Percentiles rank a stretch among this genome's conserved stretches.
phyloP scores from a whole-genome alignment of 2,113 vertebrate genomes.

The Indicator maculatus region DNA sequence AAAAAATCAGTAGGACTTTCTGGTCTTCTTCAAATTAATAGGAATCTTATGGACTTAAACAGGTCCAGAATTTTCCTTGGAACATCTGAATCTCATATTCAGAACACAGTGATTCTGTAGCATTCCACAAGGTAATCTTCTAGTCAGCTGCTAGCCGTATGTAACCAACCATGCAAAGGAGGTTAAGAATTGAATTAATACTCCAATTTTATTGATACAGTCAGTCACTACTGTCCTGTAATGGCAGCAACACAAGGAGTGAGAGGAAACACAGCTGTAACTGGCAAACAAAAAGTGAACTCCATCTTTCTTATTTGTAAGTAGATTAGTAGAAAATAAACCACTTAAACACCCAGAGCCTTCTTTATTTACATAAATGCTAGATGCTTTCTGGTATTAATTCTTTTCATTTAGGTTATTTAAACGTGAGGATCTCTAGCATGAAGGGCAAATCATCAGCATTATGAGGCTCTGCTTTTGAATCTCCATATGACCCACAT shows the following conservation, averaged over 20 bases:
- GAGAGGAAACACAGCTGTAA: background rate
- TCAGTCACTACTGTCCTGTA: background rate
- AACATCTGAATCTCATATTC: background rate
- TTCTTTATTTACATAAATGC: background rate
- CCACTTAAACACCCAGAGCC: background rate
- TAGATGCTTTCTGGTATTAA: background rate
- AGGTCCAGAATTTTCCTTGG: background rate
- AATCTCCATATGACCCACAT: rapidly evolving
- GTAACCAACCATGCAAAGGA: background rate
- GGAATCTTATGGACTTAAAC: background rate
- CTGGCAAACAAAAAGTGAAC: background rate
- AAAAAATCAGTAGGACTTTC: background rate
- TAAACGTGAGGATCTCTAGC: background rate
- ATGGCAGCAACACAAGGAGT: background rate
- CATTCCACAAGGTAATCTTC: background rate
- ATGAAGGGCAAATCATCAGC: background rate
- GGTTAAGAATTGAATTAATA: conserved; percentile 48
- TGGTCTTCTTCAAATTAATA: background rate
- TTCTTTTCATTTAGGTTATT: background rate
- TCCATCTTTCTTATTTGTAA: background rate
- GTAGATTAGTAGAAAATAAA: conserved; percentile 21
- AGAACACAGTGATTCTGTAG: background rate
- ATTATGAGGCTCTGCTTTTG: background rate
- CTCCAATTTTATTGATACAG: background rate
- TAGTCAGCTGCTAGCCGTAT: background rate